phyloP scores from a whole-genome alignment of 2,797 vertebrate species.

The Lophotriccus pileatus region DNA sequence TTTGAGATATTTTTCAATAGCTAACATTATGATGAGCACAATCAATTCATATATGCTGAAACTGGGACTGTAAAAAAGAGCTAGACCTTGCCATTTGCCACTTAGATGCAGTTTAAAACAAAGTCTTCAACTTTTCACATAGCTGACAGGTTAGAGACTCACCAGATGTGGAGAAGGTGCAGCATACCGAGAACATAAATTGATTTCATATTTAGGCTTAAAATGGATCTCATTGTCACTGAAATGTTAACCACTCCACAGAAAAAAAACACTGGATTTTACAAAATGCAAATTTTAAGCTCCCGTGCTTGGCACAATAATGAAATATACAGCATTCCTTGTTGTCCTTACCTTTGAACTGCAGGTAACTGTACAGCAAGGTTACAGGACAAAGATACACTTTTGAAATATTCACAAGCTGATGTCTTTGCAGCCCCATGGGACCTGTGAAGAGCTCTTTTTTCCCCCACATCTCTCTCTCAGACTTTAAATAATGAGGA shows the following conservation, averaged over 20 bases:
- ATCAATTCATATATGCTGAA: background rate
- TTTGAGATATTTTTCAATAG: background rate
- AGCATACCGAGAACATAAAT: background rate
- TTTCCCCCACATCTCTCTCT: slow-evolving; percentile 33
- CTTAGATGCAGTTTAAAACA: slow-evolving; percentile 17
- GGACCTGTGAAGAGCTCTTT: slow-evolving; percentile 69
- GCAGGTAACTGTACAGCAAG: slow-evolving; percentile 43
- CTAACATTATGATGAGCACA: background rate
- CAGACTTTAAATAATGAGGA: slow-evolving; percentile 75
- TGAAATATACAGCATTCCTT: slow-evolving; percentile 16
- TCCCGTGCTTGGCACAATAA: background rate
- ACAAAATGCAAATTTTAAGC: slow-evolving; percentile 1
- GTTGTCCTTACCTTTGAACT: slow-evolving; percentile 61
- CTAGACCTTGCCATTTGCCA: background rate
- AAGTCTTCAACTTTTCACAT: slow-evolving; percentile 13
- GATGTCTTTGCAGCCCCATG: slow-evolving; percentile 60
- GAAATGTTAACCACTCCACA: background rate
- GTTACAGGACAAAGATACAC: slow-evolving; percentile 60
- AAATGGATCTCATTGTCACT: background rate
- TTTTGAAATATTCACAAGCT: slow-evolving; percentile 71
- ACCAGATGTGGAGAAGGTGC: background rate
- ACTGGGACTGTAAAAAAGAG: background rate
- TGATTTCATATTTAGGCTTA: background rate
- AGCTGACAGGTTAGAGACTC: slow-evolving; percentile 8
- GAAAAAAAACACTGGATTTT: background rate